phyloP scores from a whole-genome alignment of 1,140 invertebrate species.

The Drosophila auraria region DNA sequence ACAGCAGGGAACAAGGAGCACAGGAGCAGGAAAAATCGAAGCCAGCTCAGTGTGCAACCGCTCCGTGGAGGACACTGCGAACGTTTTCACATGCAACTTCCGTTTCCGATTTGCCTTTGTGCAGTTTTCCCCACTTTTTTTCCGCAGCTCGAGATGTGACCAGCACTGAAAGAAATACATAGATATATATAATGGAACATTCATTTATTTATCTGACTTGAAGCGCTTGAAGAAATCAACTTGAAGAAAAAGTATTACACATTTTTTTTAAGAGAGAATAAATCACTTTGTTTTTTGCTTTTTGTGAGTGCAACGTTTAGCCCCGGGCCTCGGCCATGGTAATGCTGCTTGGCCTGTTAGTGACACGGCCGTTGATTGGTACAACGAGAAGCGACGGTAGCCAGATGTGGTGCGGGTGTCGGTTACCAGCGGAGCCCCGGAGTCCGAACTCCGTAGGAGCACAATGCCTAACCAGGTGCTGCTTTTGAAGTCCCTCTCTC shows the following conservation, averaged over 20 bases:
- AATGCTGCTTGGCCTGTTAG: slow-evolving; percentile 48
- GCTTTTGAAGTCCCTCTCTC: not conserved
- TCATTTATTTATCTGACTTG: not conserved
- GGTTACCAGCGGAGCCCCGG: slow-evolving; percentile 6
- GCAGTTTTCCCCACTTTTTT: slow-evolving; percentile 29
- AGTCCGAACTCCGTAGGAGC: not conserved
- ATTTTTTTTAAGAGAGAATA: not conserved
- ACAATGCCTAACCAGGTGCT: slow-evolving; percentile 16
- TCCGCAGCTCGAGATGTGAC: slow-evolving; percentile 1
- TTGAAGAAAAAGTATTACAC: not conserved
- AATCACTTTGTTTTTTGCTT: not conserved
- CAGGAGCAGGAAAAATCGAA: slow-evolving; percentile 29
- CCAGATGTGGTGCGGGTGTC: slow-evolving; percentile 46
- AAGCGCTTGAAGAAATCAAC: no score
- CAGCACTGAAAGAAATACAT: slow-evolving; percentile 12
- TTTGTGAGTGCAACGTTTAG: slow-evolving; percentile 49
- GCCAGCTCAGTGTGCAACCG: slow-evolving; percentile 46
- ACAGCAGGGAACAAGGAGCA: slow-evolving; percentile 23
- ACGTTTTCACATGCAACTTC: slow-evolving; percentile 77
- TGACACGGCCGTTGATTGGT: slow-evolving; percentile 71
- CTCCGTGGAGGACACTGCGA: slow-evolving; percentile 41
- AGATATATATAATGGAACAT: not conserved
- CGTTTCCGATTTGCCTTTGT: slow-evolving; percentile 77
- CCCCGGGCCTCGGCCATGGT: slow-evolving; percentile 36
- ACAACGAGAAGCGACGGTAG: slow-evolving; percentile 32